These are phyloP conservation scores for Drosophila quadrilineata DNA, from an alignment of 1,140 invertebrate species.

Conservation along the genomic window DNA sequence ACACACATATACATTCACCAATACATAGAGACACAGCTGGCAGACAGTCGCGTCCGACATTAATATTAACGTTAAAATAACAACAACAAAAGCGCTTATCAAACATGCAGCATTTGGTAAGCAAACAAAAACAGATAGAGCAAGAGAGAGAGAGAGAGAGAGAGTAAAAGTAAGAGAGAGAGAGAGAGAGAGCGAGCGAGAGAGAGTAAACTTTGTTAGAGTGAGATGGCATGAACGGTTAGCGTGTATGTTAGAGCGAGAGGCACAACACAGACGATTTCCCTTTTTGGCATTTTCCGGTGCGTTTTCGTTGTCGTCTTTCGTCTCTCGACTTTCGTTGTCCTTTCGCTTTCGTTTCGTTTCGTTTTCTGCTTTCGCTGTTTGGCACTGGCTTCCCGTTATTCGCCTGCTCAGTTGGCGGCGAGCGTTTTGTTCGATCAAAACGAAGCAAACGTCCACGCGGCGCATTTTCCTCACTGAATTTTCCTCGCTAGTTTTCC, in stretches of 20 bases:
- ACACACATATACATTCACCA: slow-evolving; percentile 13
- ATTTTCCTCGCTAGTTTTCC: not conserved
- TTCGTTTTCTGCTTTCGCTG: too few relatives aligned
- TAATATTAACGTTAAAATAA: slow-evolving; percentile 72
- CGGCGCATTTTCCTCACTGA: slow-evolving; percentile 26
- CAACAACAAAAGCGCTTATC: slow-evolving; percentile 56
- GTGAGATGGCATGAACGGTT: not conserved
- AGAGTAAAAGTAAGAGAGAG: not conserved
- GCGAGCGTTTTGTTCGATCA: slow-evolving; percentile 69
- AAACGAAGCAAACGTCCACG: slow-evolving; percentile 28
- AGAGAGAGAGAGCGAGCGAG: not conserved
- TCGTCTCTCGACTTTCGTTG: slow-evolving; percentile 1
- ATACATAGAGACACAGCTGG: slow-evolving; percentile 38
- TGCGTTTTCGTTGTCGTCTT: slow-evolving; percentile 59
- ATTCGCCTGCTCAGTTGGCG: slow-evolving; percentile 49
- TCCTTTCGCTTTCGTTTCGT: slow-evolving; percentile 52
- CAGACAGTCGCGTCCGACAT: slow-evolving; percentile 69
- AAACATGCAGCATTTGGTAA: slow-evolving; percentile 67
- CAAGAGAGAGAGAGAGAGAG: not conserved
- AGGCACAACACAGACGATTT: slow-evolving; percentile 30
- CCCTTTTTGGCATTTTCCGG: slow-evolving; percentile 60
- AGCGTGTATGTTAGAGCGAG: slow-evolving; percentile 28
- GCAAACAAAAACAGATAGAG: slow-evolving; percentile 31
- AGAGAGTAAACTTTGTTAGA: not conserved
- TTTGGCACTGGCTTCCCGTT: too few relatives aligned